Conservation (phyloP, 2,113 vertebrate genomes). For the Caranx ignobilis region DNA sequence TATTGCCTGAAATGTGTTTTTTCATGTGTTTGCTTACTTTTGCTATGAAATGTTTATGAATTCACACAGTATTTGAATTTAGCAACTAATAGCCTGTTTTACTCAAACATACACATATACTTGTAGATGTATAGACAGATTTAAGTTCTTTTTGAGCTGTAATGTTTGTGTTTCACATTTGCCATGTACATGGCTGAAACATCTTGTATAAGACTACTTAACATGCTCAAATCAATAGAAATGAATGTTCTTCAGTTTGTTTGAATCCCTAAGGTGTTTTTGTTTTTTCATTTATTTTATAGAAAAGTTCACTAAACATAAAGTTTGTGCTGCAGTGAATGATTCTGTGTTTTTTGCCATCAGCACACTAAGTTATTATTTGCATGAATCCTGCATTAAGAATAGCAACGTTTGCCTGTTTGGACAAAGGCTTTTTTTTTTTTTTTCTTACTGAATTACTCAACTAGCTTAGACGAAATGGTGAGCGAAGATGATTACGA, state of each 20-base stretch:
- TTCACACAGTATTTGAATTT: not conserved
- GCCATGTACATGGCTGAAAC: not conserved
- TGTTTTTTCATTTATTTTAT: not conserved
- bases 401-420: not conserved
- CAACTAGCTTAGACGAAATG: slow-evolving; percentile 64
- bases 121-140: not conserved
- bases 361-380: not conserved
- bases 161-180: not conserved
- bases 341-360: not conserved
- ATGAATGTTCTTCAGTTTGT: not conserved
- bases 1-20: not conserved
- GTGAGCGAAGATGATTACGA: slow-evolving; percentile 71
- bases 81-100: not conserved
- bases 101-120: not conserved
- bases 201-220: not conserved
- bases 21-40: not conserved
- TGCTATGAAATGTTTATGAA: not conserved
- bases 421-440: not conserved
- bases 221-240: not conserved
- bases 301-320: not conserved
- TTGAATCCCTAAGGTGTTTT: not conserved
- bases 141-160: not conserved
- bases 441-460: slow-evolving; percentile 61
- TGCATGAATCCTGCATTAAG: not conserved
- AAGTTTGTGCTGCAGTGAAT: not conserved